Evolutionary conservation across 2,113 vertebrate species (phyloP), one percentile per base, ranked within the genome.

Genomic region (Cercocebus atys): DNA sequence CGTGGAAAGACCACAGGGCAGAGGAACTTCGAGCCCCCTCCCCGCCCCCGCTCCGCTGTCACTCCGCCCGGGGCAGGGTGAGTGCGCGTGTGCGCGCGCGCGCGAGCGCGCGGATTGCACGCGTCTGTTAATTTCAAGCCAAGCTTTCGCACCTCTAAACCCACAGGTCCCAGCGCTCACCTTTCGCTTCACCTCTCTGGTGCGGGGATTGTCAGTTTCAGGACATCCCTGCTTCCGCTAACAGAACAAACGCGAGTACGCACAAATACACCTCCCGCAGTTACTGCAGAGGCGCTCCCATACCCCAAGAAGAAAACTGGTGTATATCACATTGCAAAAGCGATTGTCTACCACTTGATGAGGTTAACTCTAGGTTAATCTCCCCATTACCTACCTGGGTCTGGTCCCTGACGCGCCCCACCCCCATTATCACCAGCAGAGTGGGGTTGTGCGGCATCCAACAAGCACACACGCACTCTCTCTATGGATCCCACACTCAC

Each of bases 351-450:
- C 95, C 97, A 12, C 75, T 96, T 88, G 94, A 79, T 22, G 22
- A 95, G 98, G 97, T 98, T 97, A 98, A 98, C 97, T 97, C 97
- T 96, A 97, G 97, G 97, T 98, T 98, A 97, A 98, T 93, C 97
- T 97, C 47, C 78, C 87, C 80, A 93, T 97, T 80, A 94, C 94
- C 72, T 97, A 95, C 95, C 96, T 97, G 97, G 43, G 61, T 97
- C 93, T 38, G 73, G 86, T 93, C n/a, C 55, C 72, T 1, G 4
- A 64, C 4, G n/a, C 38, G 30, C 85, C 90, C 43, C 73, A 55
- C 59, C 80, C 72, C 45, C 30, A 76, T 43, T 61, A 61, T 89
- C 61, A 17, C 66, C 80, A 43, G 78, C 73, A 10, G 61, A 18
- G 75, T 40, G 43, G 32, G 66, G 20, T 25, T 66, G 64, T 73